phyloP scores from a whole-genome alignment of 2,797 vertebrate genomes.

The Chloroceryle amazona region DNA sequence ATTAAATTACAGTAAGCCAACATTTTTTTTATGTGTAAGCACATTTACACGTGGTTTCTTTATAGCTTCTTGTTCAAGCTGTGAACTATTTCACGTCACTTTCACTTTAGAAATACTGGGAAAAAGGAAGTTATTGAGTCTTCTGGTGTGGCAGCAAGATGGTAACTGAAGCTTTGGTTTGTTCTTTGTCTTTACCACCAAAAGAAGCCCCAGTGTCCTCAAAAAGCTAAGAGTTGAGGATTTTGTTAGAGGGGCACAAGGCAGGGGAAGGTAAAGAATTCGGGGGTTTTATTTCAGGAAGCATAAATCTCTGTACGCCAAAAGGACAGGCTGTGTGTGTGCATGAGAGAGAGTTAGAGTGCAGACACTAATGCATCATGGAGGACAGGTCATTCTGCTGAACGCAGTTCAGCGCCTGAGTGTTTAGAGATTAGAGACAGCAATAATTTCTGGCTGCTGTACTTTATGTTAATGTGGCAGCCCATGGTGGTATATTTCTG shows the following conservation, averaged over 20 bases:
- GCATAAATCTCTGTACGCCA: conserved; percentile 72
- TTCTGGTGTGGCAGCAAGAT: not conserved
- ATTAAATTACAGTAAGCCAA: not conserved
- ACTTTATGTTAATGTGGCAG: conserved; percentile 91
- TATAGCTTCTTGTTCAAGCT: not conserved
- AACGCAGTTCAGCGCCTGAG: conserved; percentile 83
- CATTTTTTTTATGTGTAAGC: not conserved
- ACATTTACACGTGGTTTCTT: not conserved
- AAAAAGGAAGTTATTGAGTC: not conserved
- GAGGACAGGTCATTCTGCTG: conserved; percentile 87
- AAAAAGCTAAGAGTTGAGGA: not conserved
- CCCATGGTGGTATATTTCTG: conserved; percentile 83
- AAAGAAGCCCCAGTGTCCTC: not conserved
- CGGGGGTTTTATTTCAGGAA: conserved; percentile 63
- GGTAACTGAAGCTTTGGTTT: not conserved
- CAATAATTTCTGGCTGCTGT: conserved; percentile 87
- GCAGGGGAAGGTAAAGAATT: not conserved
- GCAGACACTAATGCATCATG: conserved; percentile 86
- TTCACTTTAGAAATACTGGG: not conserved
- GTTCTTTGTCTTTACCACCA: not conserved
- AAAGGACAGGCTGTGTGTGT: not conserved
- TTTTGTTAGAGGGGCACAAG: not conserved
- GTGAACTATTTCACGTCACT: not conserved
- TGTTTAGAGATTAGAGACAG: conserved; percentile 87
- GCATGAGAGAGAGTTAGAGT: not conserved